Conservation (phyloP, 2,888 invertebrate genomes). For the Muschampia plurimacula region DNA sequence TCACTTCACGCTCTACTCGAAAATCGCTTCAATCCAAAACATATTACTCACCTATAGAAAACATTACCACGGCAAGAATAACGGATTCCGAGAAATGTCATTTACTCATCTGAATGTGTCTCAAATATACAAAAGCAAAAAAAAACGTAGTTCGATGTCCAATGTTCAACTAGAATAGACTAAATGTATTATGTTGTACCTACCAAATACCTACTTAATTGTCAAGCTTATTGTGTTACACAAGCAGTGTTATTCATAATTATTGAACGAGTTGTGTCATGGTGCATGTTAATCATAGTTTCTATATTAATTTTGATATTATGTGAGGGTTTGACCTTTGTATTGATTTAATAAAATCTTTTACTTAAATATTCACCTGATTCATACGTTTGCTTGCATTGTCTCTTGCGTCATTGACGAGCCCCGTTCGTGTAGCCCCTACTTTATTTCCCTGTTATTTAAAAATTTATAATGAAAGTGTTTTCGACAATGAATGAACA, state of each 20-base stretch:
- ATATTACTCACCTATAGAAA: constrained; percentile 21
- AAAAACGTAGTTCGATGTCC: constrained; percentile 47
- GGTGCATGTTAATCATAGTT: constrained; percentile 18
- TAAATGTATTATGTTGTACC: constrained; percentile 18
- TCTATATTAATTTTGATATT: constrained; percentile 5
- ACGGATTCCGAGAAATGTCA: constrained; percentile 47
- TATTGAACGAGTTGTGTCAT: constrained; percentile 12
- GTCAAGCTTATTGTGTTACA: too few species aligned
- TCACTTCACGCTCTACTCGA: neutral
- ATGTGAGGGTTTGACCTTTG: neutral
- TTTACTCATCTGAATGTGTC: constrained; percentile 43
- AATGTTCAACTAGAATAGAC: constrained; percentile 36
- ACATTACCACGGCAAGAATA: constrained; percentile 49
- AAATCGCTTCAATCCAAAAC: neutral
- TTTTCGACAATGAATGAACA: constrained; percentile 6
- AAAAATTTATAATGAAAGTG: neutral
- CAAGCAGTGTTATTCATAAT: too few species aligned
- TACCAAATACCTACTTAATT: neutral
- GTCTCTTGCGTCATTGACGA: constrained; percentile 38
- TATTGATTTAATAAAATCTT: neutral
- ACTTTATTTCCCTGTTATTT: constrained; percentile 9
- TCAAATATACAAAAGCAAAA: constrained; percentile 45
- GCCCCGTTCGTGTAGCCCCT: constrained; percentile 34
- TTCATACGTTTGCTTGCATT: constrained; percentile 4
- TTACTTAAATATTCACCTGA: neutral